These are phyloP conservation scores for Epicauta chinensis DNA, from an alignment of 1,140 invertebrate species.

Conservation along the genomic window DNA sequence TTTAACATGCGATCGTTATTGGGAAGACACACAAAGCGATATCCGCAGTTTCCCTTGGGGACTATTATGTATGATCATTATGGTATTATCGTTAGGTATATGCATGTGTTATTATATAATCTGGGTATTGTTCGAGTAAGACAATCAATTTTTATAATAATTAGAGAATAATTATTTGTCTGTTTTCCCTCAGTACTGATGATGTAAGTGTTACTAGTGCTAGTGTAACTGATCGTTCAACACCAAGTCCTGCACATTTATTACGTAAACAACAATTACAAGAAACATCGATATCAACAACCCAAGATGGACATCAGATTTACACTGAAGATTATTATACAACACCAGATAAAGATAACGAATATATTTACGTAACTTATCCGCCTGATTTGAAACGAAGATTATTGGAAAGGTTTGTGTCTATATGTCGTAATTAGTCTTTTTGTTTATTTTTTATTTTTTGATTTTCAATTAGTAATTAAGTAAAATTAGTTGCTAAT, in stretches of 20 bases:
- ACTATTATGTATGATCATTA: constrained; percentile 63
- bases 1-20: constrained; percentile 84
- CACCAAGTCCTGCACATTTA: constrained; percentile 51
- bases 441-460: constrained; percentile 17
- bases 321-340: constrained; percentile 45
- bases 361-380: constrained; percentile 81
- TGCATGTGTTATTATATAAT: constrained; percentile 86
- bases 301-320: constrained; percentile 37
- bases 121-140: constrained; percentile 85
- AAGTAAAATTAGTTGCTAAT: constrained; percentile 9
- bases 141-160: constrained; percentile 31
- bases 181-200: constrained; percentile 49
- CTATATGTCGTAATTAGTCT: not conserved
- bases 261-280: constrained; percentile 27
- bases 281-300: constrained; percentile 40
- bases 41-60: constrained; percentile 74
- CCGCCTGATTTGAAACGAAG: constrained; percentile 75
- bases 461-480: constrained; percentile 1
- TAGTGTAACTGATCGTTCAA: constrained; percentile 55
- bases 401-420: constrained; percentile 66
- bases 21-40: constrained; percentile 74
- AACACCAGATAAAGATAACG: constrained; percentile 57
- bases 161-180: constrained; percentile 6
- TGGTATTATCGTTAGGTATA: constrained; percentile 70
- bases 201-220: constrained; percentile 56